A percentile compares a stretch with the other conserved stretches of the same genome.
phyloP scores from a whole-genome alignment of 2,113 vertebrate genomes.

The Leuciscus idus region DNA sequence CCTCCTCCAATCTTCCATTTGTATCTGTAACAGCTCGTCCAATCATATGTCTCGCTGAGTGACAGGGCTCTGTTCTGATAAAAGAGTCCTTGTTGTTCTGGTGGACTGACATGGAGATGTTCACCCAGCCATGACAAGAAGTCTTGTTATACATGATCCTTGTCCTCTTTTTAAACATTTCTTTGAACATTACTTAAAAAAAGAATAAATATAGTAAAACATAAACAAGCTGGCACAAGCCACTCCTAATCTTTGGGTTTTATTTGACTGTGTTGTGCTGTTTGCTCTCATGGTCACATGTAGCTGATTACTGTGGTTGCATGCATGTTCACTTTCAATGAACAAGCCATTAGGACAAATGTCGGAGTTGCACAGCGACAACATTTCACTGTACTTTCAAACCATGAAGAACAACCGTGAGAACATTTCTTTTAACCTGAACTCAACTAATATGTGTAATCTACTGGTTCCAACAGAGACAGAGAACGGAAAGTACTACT shows the following conservation, averaged over 20 bases:
- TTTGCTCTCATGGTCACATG: slow-evolving; percentile 64
- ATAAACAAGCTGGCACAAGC: not conserved
- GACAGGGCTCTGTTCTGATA: slow-evolving; percentile 45
- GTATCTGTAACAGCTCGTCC: slow-evolving; percentile 53
- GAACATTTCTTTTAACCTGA: not conserved
- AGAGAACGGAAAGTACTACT: not conserved
- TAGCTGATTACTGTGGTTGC: slow-evolving; percentile 71
- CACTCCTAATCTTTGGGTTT: too few species aligned
- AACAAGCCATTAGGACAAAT: slow-evolving; percentile 58
- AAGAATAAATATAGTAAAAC: not conserved
- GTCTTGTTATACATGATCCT: slow-evolving; percentile 17
- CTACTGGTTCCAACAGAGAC: not conserved
- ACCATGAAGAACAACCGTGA: not conserved
- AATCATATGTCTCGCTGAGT: slow-evolving; percentile 41
- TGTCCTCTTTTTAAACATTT: not conserved
- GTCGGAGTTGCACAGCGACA: slow-evolving; percentile 45
- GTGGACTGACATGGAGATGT: slow-evolving; percentile 9
- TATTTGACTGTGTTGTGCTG: not conserved
- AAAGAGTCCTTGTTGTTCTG: slow-evolving; percentile 42
- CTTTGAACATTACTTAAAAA: not conserved
- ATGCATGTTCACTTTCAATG: slow-evolving; percentile 60
- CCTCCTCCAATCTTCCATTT: slow-evolving; percentile 47
- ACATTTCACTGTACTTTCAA: slow-evolving; percentile 2
- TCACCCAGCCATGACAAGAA: slow-evolving; percentile 32
- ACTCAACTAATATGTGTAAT: not conserved